Conservation (phyloP, 2,113 vertebrate species). For the Zingel zingel region DNA sequence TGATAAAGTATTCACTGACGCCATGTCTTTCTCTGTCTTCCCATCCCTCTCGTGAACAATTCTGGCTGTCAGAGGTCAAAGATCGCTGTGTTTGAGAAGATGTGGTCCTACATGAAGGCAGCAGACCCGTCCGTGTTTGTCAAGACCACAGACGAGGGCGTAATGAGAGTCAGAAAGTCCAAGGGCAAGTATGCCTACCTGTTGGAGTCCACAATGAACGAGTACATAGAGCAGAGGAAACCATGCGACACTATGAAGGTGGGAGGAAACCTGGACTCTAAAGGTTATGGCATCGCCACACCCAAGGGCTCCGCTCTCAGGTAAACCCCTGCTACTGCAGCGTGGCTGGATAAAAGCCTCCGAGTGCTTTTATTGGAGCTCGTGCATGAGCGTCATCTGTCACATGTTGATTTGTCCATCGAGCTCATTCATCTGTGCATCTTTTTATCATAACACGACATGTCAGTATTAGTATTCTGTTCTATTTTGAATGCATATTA, state of each 20-base stretch:
- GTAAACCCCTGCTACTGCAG: constrained; percentile 84
- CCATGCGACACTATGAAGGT: constrained; percentile 99
- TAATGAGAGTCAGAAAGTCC: constrained; percentile 96
- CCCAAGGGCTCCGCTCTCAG: constrained; percentile 97
- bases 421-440: constrained; percentile 9
- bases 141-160: constrained; percentile 97
- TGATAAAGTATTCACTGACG: constrained; percentile 1
- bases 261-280: constrained; percentile 99
- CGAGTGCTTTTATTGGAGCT: constrained; percentile 38
- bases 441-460: neutral
- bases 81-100: constrained; percentile 99
- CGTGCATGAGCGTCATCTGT: constrained; percentile 41
- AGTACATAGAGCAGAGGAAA: constrained; percentile 98
- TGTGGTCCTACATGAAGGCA: constrained; percentile 99
- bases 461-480: neutral
- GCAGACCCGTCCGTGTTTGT: constrained; percentile 98
- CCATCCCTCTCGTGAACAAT: constrained; percentile 11
- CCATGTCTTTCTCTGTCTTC: constrained; percentile 3
- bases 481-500: neutral
- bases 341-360: constrained; percentile 41
- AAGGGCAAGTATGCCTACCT: constrained; percentile 99
- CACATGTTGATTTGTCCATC: constrained; percentile 21
- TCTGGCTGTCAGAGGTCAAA: constrained; percentile 88
- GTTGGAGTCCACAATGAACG: constrained; percentile 99
- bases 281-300: constrained; percentile 98